Base-by-base conservation (phyloP, 2,113 vertebrate species). In the mouse (Mus musculus) region DNA sequence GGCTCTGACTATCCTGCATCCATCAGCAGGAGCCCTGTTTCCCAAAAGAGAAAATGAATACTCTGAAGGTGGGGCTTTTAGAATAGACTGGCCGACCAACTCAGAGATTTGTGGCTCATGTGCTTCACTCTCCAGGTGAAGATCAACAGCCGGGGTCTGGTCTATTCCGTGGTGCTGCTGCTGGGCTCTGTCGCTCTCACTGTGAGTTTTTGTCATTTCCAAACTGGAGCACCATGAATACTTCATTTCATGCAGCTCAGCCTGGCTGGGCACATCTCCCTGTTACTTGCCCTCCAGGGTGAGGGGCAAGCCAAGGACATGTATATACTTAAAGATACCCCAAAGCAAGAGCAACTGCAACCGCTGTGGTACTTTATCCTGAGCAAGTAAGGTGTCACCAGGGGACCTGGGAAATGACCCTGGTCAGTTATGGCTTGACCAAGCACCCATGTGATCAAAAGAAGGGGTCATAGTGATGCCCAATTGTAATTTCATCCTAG, bases 181-280 rank as follows among this genome's bases (percentile, higher is more conserved):
- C 98, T 99, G 97, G 99, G 99, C 95, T 99, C 99, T 0, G 99
- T 99, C 33, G 99, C 99, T 73, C 99, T 99, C 92, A 99, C 99
- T 1, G 99, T 99, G 98, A 99, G 99, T 98, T 94, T 88, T 84
- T 76, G 3, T 2, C 7, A 1, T 46, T 24, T 76, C 3, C 1
- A 16, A 42, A 46, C 3, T 42, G 77, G 63, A 78, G 49, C 20
- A 46, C n/a, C 8, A 0, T 1, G 5, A 19, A 0, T 0, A 0
- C 14, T 39, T 20, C 7, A 2, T 46, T 26, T 71, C 85, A 3
- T 22, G 20, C 2, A 36, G 19, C 22, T 71, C 78, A 69, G 33
- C 46, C 8, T 7, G 46, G 52, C 91, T 61, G 71, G n/a, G 39
- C 49, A 54, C 19, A 26, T 33, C 33, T 73, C 54, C 20, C 24